Base-by-base conservation (phyloP, 2,888 invertebrate species). In the Drosophila antonietae region DNA sequence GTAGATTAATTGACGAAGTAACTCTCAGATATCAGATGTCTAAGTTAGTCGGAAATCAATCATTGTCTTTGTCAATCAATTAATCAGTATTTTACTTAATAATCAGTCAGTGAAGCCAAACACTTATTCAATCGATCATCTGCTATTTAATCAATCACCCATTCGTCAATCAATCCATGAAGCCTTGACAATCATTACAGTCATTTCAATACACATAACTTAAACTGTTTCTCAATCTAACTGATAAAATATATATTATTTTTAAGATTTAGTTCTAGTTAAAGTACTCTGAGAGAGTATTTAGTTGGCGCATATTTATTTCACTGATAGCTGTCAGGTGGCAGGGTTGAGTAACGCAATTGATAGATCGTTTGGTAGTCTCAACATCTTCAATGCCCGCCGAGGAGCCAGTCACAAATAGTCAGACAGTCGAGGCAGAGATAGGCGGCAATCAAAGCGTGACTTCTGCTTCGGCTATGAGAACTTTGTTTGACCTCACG, bases 401-500 rank as follows among this genome's bases (percentile, higher is more conserved):
- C 58, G 63, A 61, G 63, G 39, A 61, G 66, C 33, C 52, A 79
- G 61, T 64, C 70, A 55, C 80, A 70, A 70, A 66, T 39, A 67
- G 57, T 41, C 80, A 62, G 62, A 33, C 55, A 43, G 51, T 39
- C 55, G 53, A n/a, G 37, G 46, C 56, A 37, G 55, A 52, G 68
- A 52, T 47, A 37, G 75, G 69, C 72, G 76, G 73, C 76, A 80
- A 82, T 82, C 80, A 73, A 80, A 80, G 76, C 80, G 80, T 80
- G 80, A 82, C 83, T 79, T 46, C 58, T 58, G 71, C 75, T 43
- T 28, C 39, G 14, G 35, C 75, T 35, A 43, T 52, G 63, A 67
- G 75, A 77, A 77, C 80, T 75, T 63, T 62, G 52, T 23, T 35
- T 70, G 68, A 70, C 67, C 87, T 65, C 71, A 78, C 70, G 69